Base-by-base conservation (phyloP, 2,113 vertebrate genomes). In the Nesogale talazaci region DNA sequence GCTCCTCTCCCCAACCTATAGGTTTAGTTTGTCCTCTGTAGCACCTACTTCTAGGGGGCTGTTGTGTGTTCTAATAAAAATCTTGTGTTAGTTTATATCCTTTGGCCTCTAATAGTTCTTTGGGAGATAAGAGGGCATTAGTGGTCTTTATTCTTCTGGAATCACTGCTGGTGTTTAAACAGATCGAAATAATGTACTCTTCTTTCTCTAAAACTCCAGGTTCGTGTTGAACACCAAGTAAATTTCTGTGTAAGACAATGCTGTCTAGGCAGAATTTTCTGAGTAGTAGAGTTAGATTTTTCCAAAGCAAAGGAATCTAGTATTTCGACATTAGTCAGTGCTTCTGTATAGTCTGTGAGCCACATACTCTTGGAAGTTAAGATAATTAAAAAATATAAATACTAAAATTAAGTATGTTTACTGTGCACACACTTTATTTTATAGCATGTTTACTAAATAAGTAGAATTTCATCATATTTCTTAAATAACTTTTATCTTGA, bases 401-500 rank as follows among this genome's bases (percentile, higher is more conserved):
- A 52, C 15, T 83, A 76, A 90, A 38, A 10, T 90, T 88, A 89
- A 72, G 8, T 11, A 74, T 94, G 56, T 76, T 80, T 90, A 20
- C 36, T 16, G 11, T 87, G 22, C 3, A 70, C 23, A 34, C 22
- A 83, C 3, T 78, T 74, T 81, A 70, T 91, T 7, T 61, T 89
- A 4, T 81, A 72, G 17, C 92, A 88, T 83, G 2, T 77, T 91
- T 94, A 84, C n/a, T 70, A 61, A 77, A 46, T 67, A 82, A 90
- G 42, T 46, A 52, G 22, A 61, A 88, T 91, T 74, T 93, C 57
- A 22, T 83, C 36, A 83, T 0, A 67, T 80, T 93, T 88, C 16
- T 83, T 88, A 63, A 84, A 42, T 63, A 52, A 52, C 46, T 52
- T 78, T 69, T 81, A 52, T 94, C 93, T 29, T 93, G 36, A 89